phyloP scores from a whole-genome alignment of 2,888 invertebrate genomes.

The Xestoiulus laeticollis region DNA sequence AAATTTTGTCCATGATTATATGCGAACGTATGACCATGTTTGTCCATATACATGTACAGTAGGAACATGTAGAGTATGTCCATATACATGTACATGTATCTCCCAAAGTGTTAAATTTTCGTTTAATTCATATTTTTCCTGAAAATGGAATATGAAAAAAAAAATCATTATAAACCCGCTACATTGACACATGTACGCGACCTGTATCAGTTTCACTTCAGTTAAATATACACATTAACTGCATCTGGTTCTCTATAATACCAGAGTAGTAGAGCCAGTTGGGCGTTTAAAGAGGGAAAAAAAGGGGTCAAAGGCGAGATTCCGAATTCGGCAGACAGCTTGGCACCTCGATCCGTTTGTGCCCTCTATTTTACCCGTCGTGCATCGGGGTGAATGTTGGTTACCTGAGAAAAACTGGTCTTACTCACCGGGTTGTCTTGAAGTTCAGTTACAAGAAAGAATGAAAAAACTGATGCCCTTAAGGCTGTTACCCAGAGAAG shows the following conservation, averaged over 20 bases:
- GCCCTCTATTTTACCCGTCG: neutral
- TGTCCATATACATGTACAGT: no score
- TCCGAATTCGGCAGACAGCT: conserved; percentile 41
- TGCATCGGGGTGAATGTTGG: neutral
- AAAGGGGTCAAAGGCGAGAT: conserved; percentile 4
- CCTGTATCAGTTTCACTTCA: neutral
- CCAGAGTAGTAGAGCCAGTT: neutral
- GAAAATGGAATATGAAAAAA: no score
- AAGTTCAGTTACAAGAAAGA: neutral
- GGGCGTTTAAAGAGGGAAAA: neutral
- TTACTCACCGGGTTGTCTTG: conserved; percentile 24
- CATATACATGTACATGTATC: no score
- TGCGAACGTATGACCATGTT: no score
- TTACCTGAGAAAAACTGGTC: conserved; percentile 7
- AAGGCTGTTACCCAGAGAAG: conserved; percentile 1
- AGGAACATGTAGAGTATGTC: no score
- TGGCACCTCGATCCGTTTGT: neutral
- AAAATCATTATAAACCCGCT: neutral
- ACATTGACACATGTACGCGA: neutral
- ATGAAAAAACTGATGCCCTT: neutral
- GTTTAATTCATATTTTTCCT: no score
- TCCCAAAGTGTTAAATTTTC: no score
- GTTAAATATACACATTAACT: neutral
- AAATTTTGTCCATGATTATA: no score
- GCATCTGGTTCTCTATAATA: neutral